Evolutionary conservation across 2,888 invertebrate species (phyloP).

Genomic region (Myopa testacea): DNA sequence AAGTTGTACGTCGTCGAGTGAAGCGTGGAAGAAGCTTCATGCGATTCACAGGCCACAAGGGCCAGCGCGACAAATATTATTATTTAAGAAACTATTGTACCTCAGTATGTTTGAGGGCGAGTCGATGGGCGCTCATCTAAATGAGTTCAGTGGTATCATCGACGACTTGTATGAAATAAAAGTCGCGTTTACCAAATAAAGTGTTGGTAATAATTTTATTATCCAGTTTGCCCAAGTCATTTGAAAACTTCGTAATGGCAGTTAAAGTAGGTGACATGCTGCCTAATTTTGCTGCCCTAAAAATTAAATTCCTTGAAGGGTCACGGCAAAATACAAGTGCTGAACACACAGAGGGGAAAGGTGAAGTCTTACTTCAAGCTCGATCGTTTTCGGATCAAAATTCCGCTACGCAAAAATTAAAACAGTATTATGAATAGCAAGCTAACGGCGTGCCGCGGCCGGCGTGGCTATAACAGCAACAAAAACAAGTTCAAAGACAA

Average conservation of each 20-base stretch:
- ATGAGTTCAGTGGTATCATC: not conserved
- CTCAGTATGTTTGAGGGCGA: not conserved
- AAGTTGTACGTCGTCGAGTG: not conserved
- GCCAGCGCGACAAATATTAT: not conserved
- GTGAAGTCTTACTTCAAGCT: no score
- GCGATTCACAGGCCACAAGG: not conserved
- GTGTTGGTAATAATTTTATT: constrained; percentile 37
- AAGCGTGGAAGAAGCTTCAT: no score
- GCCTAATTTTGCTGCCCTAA: constrained; percentile 40
- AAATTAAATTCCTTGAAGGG: constrained; percentile 44
- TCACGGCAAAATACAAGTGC: constrained; percentile 36
- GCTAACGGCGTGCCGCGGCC: no score
- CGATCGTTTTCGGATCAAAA: no score
- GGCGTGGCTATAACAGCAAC: no score
- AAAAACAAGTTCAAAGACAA: no score
- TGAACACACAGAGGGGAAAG: no score
- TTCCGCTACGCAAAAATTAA: no score
- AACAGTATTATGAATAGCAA: no score
- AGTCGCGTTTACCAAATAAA: constrained; percentile 18
- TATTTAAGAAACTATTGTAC: not conserved
- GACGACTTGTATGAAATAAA: constrained; percentile 27
- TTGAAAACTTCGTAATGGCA: constrained; percentile 42
- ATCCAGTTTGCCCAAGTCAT: constrained; percentile 42
- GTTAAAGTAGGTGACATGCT: constrained; percentile 42
- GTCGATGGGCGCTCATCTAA: not conserved